Base-by-base conservation (phyloP, 2,888 invertebrate species). In the Xiphydria camelus region DNA sequence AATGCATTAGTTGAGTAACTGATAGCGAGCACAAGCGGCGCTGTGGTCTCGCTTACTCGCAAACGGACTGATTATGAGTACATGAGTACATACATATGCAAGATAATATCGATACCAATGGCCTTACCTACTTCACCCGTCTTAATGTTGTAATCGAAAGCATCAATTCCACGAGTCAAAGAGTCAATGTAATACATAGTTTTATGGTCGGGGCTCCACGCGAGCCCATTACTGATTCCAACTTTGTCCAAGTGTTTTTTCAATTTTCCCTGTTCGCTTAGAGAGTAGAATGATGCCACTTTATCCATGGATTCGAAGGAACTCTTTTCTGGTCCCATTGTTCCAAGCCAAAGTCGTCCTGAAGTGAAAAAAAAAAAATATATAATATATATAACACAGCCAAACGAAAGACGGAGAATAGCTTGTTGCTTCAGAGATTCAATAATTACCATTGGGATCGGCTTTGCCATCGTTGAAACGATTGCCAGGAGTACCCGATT, bases 151-250 rank as follows among this genome's bases (percentile, higher is more conserved):
- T 81, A 91, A 64, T 90, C 86, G 61, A 86, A 91, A 5, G 83
- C 85, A 42, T 81, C 84, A 2, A 91, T 78, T 55, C 83, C 81
- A 21, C 78, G 71, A 0, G 86, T 84, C 0, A 83, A 79, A 0
- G 88, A 83, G 73, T 92, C 91, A 23, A 89, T 88, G 72, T 87
- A 91, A 73, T 86, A 91, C 80, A 91, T 83, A 57, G 80, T 82
- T 49, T 82, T 80, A 62, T 84, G 83, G 60, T 87, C 85, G 0
- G 76, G 65, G 12, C 83, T 86, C 91, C 91, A 92, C 1, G 85
- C 84, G 4, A 91, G 72, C 1, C 91, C 91, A 62, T 91, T 92
- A 32, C 90, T 89, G n/a, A 89, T 80, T 6, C 82, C 79, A 15
- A 87, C 84, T 4, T 77, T 76, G 2, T 70, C 47, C 4, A 74